Evolutionary conservation across 2,888 invertebrate species (phyloP), one percentile per base, ranked within the genome.

Genomic region (Andrena bucephala): DNA sequence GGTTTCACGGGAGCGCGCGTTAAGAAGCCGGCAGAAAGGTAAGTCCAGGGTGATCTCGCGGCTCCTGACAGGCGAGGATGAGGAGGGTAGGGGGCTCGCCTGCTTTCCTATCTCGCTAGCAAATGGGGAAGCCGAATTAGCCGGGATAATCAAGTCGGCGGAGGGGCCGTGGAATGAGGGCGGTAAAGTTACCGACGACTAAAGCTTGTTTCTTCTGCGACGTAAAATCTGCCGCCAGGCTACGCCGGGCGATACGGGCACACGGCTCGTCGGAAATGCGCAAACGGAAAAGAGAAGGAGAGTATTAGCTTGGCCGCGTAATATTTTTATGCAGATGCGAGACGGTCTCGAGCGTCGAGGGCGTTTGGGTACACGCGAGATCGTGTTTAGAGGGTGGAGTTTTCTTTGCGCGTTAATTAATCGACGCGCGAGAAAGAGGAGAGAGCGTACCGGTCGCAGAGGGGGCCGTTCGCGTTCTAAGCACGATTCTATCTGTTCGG

Each of bases 71-170:
- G 75, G 83, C 85, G 81, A 81, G 86, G 81, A 83, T 79, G 80
- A 78, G 63, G 68, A 52, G 10, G 60, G 42, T 33, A 50, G 31
- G 69, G 67, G 29, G 77, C 33, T 83, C 85, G 77, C 75, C 75
- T 72, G 84, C 59, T 87, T 89, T 87, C 85, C 85, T 89, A 87
- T 89, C 89, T 89, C 81, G 75, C 67, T 59, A 72, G 77, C 70
- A 74, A 83, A 85, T 76, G 85, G 77, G 78, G 73, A 83, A 76
- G 77, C 83, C 81, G 78, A 90, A 90, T 91, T 91, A 90, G 88
- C 81, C 69, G 81, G 85, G 88, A 90, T 90, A 91, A 91, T 91
- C 87, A 87, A 89, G 87, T 84, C 85, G 83, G 73, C 2, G 54
- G 42, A 24, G 70, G 52, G 62, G 48, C 50, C 16, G 20, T 59